phyloP scores from a whole-genome alignment of 2,888 invertebrate species.

The Allacma fusca region DNA sequence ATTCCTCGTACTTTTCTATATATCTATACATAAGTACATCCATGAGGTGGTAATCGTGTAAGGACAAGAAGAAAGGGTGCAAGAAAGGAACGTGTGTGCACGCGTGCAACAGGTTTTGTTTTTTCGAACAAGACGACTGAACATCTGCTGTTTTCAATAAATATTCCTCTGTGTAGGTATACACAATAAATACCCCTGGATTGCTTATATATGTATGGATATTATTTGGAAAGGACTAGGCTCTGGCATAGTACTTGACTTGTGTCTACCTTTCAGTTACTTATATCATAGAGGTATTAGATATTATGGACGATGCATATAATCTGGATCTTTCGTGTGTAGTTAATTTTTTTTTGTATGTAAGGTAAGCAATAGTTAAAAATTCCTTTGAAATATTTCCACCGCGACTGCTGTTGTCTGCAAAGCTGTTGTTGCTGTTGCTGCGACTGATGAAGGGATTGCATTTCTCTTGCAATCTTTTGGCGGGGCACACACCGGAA shows the following conservation, averaged over 20 bases:
- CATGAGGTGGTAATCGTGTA: conserved; percentile 30
- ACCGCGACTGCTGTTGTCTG: not conserved
- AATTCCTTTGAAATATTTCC: conserved; percentile 3
- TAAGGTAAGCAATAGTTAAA: not conserved
- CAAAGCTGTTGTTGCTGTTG: too few relatives aligned
- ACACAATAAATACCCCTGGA: conserved; percentile 16
- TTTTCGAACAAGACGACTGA: conserved; percentile 43
- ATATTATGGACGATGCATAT: too few relatives aligned
- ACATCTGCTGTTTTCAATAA: conserved; percentile 47
- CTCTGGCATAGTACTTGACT: too few relatives aligned
- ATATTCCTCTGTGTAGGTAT: not conserved
- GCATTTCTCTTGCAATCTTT: not conserved
- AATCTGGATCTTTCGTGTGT: too few relatives aligned
- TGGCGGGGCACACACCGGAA: not conserved
- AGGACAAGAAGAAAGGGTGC: conserved; percentile 37
- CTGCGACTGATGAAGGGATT: not conserved
- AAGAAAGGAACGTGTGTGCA: conserved; percentile 40
- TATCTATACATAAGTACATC: not conserved
- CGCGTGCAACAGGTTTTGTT: conserved; percentile 50
- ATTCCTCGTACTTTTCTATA: not conserved
- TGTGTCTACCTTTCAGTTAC: not conserved
- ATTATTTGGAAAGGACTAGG: too few relatives aligned
- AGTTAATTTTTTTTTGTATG: too few relatives aligned
- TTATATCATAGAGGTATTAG: too few relatives aligned
- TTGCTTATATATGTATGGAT: conserved; percentile 17